A percentile compares a stretch with the other conserved stretches of the same genome.
Conservation (phyloP, 2,113 vertebrate genomes). For the Crypturellus undulatus region DNA sequence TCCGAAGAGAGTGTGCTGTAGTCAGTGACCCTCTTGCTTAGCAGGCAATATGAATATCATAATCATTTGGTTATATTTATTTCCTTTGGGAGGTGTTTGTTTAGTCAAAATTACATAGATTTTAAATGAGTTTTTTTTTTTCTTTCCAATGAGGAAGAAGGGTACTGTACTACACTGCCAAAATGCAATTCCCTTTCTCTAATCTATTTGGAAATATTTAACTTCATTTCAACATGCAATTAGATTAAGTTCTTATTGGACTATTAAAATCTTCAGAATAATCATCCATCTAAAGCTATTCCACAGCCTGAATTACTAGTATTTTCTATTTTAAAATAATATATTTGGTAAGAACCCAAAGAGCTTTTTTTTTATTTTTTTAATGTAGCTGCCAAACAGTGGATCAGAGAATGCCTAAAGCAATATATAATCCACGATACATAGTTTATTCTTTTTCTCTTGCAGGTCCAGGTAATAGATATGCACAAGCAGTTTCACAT, state of each 20-base stretch:
- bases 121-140: background rate
- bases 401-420: constrained; percentile 64
- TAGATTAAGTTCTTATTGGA: constrained; percentile 60
- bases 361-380: constrained; percentile 72
- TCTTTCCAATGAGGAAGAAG: background rate
- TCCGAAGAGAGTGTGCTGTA: rapidly evolving
- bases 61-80: background rate
- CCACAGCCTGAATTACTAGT: constrained; percentile 37
- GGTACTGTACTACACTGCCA: background rate
- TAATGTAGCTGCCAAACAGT: constrained; percentile 56
- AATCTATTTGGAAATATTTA: constrained; percentile 56
- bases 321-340: constrained; percentile 66
- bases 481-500: background rate
- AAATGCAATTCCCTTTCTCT: constrained; percentile 30
- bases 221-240: constrained; percentile 51
- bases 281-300: constrained; percentile 53
- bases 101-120: constrained; percentile 3
- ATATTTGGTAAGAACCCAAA: constrained; percentile 64
- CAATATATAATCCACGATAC: constrained; percentile 48
- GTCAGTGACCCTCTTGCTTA: rapidly evolving
- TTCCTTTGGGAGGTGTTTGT: background rate
- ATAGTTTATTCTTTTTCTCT: constrained; percentile 20
- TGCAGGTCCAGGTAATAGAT: constrained; percentile 41
- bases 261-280: constrained; percentile 64
- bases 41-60: background rate